Evolutionary conservation across 2,797 vertebrate genomes (phyloP), one percentile per base, ranked within the genome.

Genomic region (Platalea minor): DNA sequence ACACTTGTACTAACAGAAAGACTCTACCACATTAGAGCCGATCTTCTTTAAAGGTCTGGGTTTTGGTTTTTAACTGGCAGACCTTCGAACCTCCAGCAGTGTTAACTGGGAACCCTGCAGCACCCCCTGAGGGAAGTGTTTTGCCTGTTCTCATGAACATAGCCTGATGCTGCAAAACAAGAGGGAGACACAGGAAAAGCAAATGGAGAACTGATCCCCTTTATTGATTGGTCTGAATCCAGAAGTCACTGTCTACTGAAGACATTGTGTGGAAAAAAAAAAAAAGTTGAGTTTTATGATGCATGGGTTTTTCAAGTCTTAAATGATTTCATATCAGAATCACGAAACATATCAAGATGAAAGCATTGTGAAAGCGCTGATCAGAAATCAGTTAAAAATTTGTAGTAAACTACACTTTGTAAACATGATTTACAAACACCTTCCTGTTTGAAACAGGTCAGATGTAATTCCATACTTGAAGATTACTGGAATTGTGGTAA

Each of bases 171-270:
- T 97, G 92, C 91, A 74, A 96, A 96, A 95, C 94, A 96, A 91
- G 80, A 97, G 96, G 95, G 95, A 97, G 88, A 93, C 90, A 94
- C 91, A 96, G 74, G 81, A 96, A 96, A 94, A 95, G 75, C 95
- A 97, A 87, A 98, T 98, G 98, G 98, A 99, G 98, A 98, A 98
- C 98, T 98, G 97, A 98, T 98, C 98, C 98, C 98, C 98, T 99
- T 99, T 99, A 99, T 98, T 98, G 98, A 98, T 98, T 98, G 98
- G 98, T 99, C 98, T 99, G 98, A 99, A 99, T 98, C 98, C 97
- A 98, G 96, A 97, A 98, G 97, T 98, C 98, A 98, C 98, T 98
- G 98, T 98, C 98, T 98, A 98, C 98, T 98, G 95, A 98, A 98
- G 98, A 99, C 98, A 98, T 98, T 97, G 98, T 98, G 98, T 98